A percentile compares a stretch with the other conserved stretches of the same genome.
Conservation (phyloP, 2,888 invertebrate genomes). For the Schrankia costaestrigalis region DNA sequence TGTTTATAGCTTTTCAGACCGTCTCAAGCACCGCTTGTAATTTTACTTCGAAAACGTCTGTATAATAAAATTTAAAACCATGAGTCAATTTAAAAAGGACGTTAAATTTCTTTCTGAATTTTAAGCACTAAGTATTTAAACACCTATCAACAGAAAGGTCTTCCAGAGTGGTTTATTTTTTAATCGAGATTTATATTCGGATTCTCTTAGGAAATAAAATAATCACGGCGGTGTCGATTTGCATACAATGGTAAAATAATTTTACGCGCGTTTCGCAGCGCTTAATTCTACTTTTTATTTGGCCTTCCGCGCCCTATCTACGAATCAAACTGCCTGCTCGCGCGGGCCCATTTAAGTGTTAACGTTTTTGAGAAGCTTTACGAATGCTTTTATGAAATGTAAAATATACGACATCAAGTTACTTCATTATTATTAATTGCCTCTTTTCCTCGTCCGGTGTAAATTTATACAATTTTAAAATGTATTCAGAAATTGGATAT, state of each 20-base stretch:
- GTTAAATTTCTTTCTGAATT: constrained; percentile 22
- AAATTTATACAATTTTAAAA: constrained; percentile 6
- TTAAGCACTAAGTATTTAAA: constrained; percentile 43
- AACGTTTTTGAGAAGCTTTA: constrained; percentile 62
- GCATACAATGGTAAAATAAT: constrained; percentile 82
- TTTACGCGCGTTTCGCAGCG: constrained; percentile 80
- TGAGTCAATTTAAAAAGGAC: constrained; percentile 33
- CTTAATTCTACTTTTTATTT: constrained; percentile 79
- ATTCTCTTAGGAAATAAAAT: constrained; percentile 79
- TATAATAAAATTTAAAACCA: constrained; percentile 41
- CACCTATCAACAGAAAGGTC: constrained; percentile 62
- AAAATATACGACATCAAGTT: constrained; percentile 15
- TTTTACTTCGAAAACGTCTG: constrained; percentile 35
- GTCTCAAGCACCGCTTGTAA: constrained; percentile 23
- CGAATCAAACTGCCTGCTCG: constrained; percentile 73
- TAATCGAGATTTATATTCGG: constrained; percentile 75
- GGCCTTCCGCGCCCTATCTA: constrained; percentile 77
- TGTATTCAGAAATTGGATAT: too few species aligned
- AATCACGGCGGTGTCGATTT: constrained; percentile 76
- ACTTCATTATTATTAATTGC: too few species aligned
- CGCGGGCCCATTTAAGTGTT: constrained; percentile 71
- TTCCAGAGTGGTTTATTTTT: constrained; percentile 62
- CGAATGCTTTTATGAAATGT: constrained; percentile 40
- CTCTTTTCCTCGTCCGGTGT: too few species aligned
- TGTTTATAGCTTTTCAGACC: constrained; percentile 44